Percentiles rank a stretch among this genome's conserved stretches.
phyloP scores from a whole-genome alignment of 37 sponge, comb jelly and placozoan genomes.

The Agelas oroides region DNA sequence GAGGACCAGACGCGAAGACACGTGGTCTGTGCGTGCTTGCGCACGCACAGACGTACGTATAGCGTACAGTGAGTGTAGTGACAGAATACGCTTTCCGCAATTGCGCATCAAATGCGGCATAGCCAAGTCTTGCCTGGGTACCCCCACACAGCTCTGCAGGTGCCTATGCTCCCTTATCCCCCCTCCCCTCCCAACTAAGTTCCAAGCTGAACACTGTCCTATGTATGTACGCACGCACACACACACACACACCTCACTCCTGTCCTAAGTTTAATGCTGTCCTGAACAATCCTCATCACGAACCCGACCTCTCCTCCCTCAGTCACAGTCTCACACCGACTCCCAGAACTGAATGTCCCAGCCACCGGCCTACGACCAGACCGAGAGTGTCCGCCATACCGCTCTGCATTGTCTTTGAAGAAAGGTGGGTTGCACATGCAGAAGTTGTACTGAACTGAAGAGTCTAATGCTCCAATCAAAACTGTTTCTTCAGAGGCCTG shows the following conservation, averaged over 20 bases:
- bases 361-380: constrained; percentile 44
- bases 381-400: constrained; percentile 4
- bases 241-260: constrained; percentile 61
- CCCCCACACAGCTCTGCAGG: too few relatives aligned
- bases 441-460: constrained; percentile 71
- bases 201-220: too few relatives aligned
- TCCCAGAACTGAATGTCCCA: constrained; percentile 49
- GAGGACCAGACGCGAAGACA: too few relatives aligned
- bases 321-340: constrained; percentile 71
- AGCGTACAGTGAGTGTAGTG: too few relatives aligned
- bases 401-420: constrained; percentile 47
- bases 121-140: too few relatives aligned
- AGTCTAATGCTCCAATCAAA: constrained; percentile 44
- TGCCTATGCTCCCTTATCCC: too few relatives aligned
- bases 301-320: constrained; percentile 95
- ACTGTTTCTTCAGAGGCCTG: constrained; percentile 16
- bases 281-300: constrained; percentile 80
- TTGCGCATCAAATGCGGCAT: too few relatives aligned
- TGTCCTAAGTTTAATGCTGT: constrained; percentile 75
- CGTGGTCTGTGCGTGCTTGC: too few relatives aligned
- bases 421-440: constrained; percentile 99
- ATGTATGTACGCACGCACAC: not conserved
- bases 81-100: too few relatives aligned
- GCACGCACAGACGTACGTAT: too few relatives aligned
- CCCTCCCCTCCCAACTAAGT: too few relatives aligned